Base-by-base conservation (phyloP, 53 echinoderm and acorn worm genomes). In the Arbacia lixula region DNA sequence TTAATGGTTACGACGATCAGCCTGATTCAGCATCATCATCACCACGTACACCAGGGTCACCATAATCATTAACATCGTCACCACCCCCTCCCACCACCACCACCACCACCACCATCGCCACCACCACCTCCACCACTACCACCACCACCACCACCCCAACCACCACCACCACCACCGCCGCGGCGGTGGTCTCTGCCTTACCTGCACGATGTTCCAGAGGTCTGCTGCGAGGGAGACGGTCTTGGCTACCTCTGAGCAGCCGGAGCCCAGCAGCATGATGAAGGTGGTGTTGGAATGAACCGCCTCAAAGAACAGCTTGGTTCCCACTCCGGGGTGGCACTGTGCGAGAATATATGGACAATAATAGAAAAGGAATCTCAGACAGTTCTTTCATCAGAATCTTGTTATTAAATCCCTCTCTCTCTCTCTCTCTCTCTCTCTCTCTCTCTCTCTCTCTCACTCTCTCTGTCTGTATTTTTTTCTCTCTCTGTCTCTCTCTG, bases 131-230 rank as follows among this genome's bases (percentile, higher is more conserved):
- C 11, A 0, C 19, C 62, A 60, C 14, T 31, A 22, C 1, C 29
- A 60, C 14, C 62, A 62, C 10, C 32, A 62, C 20, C 61, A 2
- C 8, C 61, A 61, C 3, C 32, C 29, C 17, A 4, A 31, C 5
- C 61, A 61, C 17, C 61, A 61, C 33, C 31, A 31, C 1, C 50
- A 50, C 26, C 56, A 55, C 56, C 56, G 6, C 21, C 25, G 1
- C 26, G 21, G 16, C 26, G 21, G 26, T 55, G 6, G n/a, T n/a
- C n/a, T n/a, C n/a, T n/a, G n/a, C n/a, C n/a, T 30, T 88, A 94
- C 94, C 89, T 94, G 94, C 11, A 94, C 57, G 29, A 94, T 68
- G 29, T 94, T 94, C 94, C 94, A 94, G 0, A 94, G 88, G 41
- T 94, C 83, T 12, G 94, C 91, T 37, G 94, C 91, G 31, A 94